phyloP scores from a whole-genome alignment of 2,113 vertebrate genomes.

The Cyanoramphus novaezelandiae region DNA sequence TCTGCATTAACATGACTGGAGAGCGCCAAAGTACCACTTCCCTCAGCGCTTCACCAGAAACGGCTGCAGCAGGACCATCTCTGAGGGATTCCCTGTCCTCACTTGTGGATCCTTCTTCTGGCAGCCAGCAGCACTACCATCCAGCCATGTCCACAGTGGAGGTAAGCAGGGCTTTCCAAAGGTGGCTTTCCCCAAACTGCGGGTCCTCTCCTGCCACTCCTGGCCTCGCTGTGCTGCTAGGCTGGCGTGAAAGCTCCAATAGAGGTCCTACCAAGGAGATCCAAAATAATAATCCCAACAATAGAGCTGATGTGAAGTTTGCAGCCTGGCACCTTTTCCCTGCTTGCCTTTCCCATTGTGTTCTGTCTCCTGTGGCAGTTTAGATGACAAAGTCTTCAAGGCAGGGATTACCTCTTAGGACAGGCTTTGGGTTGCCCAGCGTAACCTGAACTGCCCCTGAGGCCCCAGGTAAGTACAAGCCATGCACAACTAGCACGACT shows the following conservation, averaged over 20 bases:
- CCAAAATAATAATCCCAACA: neutral
- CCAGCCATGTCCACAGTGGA: neutral
- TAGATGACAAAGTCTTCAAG: neutral
- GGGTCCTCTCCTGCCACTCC: neutral
- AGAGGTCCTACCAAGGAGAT: neutral
- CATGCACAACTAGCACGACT: neutral
- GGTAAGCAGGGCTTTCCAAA: neutral
- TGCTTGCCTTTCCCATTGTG: fast-evolving
- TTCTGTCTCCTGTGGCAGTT: neutral
- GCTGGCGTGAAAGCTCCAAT: neutral
- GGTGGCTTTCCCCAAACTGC: neutral
- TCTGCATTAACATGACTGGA: fast-evolving
- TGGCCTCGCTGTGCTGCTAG: fast-evolving
- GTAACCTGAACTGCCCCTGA: fast-evolving
- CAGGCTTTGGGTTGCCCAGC: neutral
- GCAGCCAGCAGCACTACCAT: neutral
- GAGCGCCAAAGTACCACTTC: fast-evolving
- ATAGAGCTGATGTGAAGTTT: neutral
- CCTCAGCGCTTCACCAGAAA: fast-evolving
- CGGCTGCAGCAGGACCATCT: neutral
- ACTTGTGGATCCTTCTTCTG: neutral
- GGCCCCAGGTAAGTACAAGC: neutral
- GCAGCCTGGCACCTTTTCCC: neutral
- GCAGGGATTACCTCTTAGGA: neutral
- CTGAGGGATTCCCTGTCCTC: neutral